Evolutionary conservation across 2,888 invertebrate species (phyloP), one percentile per base, ranked within the genome.

Genomic region (Aproaerema taeniolella): DNA sequence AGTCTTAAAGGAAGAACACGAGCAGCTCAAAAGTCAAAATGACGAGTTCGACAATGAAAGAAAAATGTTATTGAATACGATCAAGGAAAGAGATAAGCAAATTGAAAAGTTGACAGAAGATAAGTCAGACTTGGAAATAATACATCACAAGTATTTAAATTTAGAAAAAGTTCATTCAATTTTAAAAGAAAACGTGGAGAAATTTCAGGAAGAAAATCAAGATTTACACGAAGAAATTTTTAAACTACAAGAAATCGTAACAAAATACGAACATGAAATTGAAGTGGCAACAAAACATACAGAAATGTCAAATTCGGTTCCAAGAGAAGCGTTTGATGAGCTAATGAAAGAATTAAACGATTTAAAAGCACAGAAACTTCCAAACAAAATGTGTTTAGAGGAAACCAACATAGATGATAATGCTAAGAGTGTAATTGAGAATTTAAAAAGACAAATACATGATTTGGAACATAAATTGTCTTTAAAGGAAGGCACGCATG

Each of bases 141-240:
- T 86, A 26, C 68, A 65, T 30, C 82, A 86, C 47, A 87, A 87
- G 52, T 86, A 86, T 63, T 77, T 81, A 46, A 86, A 82, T 58
- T 61, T 88, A 25, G 87, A 87, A 57, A 79, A 72, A 38, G 67
- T 87, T 42, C 75, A 87, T 43, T 61, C 76, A 31, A 46, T 85
- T 8, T 49, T 88, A 31, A 76, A 70, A 48, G 87, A 86, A 55
- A 86, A 86, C 30, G 81, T 81, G 17, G 87, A 87, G 43, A 87
- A 83, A 45, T 86, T 85, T 47, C 86, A 88, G 61, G 87, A 87
- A 61, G 87, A 88, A 54, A 87, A 87, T 53, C 82, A 86, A 53
- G 81, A 86, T n/a, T 56, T 88, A 37, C 81, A 88, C 28, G 87
- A 87, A 69, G 88, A 86, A 56, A 68, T 85, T 1, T 87, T 83